Evolutionary conservation across 2,113 vertebrate genomes (phyloP).

Genomic region (Neopipo cinnamomea): DNA sequence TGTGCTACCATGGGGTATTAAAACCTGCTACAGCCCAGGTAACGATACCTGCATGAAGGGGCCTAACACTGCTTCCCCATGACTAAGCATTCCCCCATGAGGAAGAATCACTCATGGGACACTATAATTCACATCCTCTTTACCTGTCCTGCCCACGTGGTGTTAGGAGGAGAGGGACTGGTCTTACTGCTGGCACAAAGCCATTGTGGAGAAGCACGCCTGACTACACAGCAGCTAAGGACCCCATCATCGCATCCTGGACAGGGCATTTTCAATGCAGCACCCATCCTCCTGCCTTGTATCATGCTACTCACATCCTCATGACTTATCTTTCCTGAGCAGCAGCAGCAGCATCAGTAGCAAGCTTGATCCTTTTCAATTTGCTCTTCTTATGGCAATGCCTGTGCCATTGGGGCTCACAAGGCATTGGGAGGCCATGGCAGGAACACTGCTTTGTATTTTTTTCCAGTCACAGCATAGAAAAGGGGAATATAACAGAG

Average conservation of each 20-base stretch:
- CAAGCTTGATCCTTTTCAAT: not conserved
- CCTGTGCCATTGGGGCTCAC: not conserved
- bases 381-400: not conserved
- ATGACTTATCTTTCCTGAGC: not conserved
- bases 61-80: not conserved
- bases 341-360: not conserved
- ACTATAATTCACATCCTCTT: not conserved
- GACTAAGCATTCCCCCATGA: no score
- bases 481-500: not conserved
- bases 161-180: not conserved
- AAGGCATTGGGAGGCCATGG: not conserved
- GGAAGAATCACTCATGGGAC: not conserved
- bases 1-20: accelerated
- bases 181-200: not conserved
- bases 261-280: not conserved
- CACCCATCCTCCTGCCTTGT: not conserved
- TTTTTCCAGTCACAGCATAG: not conserved
- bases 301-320: accelerated
- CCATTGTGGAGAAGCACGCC: not conserved
- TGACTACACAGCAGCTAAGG: not conserved
- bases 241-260: not conserved
- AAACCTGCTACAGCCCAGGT: not conserved
- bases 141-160: accelerated
- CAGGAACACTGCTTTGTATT: accelerated
- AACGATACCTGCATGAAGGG: not conserved